Percentiles rank a stretch among this genome's conserved stretches.
These are phyloP conservation scores for Phorcus lineatus DNA, from an alignment of 2,888 invertebrate species.

Conservation along the genomic window DNA sequence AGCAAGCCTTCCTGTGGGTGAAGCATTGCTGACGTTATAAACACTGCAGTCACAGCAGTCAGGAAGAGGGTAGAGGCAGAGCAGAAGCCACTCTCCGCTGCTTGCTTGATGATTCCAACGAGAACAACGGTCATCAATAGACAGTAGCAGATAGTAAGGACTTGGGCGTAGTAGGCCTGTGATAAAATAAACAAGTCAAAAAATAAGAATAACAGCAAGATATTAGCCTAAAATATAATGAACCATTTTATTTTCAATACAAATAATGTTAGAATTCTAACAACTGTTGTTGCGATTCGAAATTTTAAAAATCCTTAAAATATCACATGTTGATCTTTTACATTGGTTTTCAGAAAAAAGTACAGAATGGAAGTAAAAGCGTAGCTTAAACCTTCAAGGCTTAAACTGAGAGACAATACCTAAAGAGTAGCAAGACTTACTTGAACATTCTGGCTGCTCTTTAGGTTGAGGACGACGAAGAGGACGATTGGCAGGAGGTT, in stretches of 20 bases:
- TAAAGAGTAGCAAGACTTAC: constrained; percentile 76
- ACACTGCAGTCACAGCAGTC: constrained; percentile 92
- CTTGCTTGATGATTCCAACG: constrained; percentile 96
- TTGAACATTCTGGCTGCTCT: constrained; percentile 78
- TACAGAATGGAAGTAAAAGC: too few relatives aligned
- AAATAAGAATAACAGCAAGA: not conserved
- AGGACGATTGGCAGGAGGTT: constrained; percentile 59
- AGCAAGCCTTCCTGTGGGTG: constrained; percentile 88
- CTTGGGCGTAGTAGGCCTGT: constrained; percentile 93
- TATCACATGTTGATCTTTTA: too few relatives aligned
- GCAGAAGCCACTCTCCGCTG: constrained; percentile 92
- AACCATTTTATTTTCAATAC: too few relatives aligned
- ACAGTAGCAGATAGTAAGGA: constrained; percentile 94
- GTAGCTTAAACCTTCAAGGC: too few relatives aligned
- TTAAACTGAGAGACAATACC: too few relatives aligned
- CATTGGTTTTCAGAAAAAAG: too few relatives aligned
- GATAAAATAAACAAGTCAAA: not conserved
- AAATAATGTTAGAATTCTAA: too few relatives aligned
- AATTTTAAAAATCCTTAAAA: too few relatives aligned
- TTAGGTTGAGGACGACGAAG: constrained; percentile 62
- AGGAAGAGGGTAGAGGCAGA: constrained; percentile 98
- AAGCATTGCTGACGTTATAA: constrained; percentile 95
- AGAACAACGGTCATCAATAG: constrained; percentile 99
- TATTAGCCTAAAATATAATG: too few relatives aligned
- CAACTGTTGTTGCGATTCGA: too few relatives aligned